These are phyloP conservation scores for Plodia interpunctella DNA, from an alignment of 1,140 invertebrate genomes.

Conservation along the genomic window DNA sequence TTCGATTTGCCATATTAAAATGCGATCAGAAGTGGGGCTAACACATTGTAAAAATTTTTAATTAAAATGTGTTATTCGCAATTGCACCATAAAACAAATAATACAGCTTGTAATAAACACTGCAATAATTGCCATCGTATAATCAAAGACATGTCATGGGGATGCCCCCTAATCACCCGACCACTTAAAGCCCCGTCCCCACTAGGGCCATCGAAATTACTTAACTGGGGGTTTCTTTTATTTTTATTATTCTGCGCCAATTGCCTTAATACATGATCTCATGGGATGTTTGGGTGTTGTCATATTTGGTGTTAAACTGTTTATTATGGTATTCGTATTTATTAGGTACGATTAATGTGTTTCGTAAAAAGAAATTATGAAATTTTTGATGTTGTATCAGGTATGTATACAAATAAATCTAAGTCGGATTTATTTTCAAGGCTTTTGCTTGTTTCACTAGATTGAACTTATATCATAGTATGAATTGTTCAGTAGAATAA, in stretches of 20 bases:
- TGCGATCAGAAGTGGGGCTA: not conserved
- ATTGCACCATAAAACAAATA: not conserved
- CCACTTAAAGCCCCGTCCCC: constrained; percentile 45
- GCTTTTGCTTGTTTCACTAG: too few species aligned
- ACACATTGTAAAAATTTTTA: not conserved
- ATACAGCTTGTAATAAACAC: not conserved
- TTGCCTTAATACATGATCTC: constrained; percentile 35
- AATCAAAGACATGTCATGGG: constrained; percentile 4
- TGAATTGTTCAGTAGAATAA: too few species aligned
- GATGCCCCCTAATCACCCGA: constrained; percentile 41
- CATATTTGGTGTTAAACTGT: not conserved
- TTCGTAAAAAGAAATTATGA: too few species aligned
- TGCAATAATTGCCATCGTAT: constrained; percentile 1
- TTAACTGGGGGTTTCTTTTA: constrained; percentile 58
- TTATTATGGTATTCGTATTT: not conserved
- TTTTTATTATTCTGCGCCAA: constrained; percentile 60
- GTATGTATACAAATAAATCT: too few species aligned
- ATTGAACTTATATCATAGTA: too few species aligned
- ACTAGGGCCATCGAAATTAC: constrained; percentile 58
- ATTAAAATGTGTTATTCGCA: not conserved
- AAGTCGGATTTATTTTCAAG: too few species aligned
- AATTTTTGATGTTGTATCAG: too few species aligned
- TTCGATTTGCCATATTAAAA: too few species aligned
- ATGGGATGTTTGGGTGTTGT: constrained; percentile 23
- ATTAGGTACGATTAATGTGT: too few species aligned